These are phyloP conservation scores for Neodiprion pinetum DNA, from an alignment of 1,140 invertebrate species.

Conservation along the genomic window DNA sequence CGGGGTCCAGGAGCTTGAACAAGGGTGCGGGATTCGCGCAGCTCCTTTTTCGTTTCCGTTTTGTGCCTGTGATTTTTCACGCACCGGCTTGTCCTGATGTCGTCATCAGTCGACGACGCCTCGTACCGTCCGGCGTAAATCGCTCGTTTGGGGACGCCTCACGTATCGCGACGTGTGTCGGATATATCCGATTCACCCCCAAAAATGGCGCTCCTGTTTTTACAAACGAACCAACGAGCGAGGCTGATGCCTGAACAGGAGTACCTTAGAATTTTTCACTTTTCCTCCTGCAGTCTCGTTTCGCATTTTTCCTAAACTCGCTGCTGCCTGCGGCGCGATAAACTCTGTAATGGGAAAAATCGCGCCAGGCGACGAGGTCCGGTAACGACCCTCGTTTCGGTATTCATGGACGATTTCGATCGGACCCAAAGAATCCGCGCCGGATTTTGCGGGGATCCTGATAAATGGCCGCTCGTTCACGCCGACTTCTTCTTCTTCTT, in stretches of 20 bases:
- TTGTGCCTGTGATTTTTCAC: conserved; percentile 38
- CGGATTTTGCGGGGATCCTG: not conserved
- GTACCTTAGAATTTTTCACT: too few species aligned
- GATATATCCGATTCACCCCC: not conserved
- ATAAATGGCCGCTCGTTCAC: not conserved
- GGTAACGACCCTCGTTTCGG: not conserved
- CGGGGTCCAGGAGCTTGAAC: not conserved
- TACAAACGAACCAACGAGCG: too few species aligned
- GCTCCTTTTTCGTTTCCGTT: not conserved
- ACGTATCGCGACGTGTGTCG: conserved; percentile 12
- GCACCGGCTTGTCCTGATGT: conserved; percentile 42
- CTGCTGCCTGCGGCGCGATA: too few species aligned
- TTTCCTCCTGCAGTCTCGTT: too few species aligned
- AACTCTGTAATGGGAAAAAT: too few species aligned
- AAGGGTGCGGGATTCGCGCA: not conserved
- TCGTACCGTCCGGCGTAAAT: conserved; percentile 13
- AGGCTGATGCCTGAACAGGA: too few species aligned
- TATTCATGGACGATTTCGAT: conserved; percentile 1
- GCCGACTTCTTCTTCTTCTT: not conserved
- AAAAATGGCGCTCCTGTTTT: too few species aligned
- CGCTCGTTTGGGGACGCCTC: conserved; percentile 15
- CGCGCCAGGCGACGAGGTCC: not conserved
- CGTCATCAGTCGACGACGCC: conserved; percentile 23
- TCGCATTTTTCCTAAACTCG: too few species aligned
- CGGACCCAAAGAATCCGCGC: not conserved